Percentiles rank a stretch among this genome's conserved stretches.
Conservation (phyloP, 2,888 invertebrate species). For the Macrosoma leucophasiata region DNA sequence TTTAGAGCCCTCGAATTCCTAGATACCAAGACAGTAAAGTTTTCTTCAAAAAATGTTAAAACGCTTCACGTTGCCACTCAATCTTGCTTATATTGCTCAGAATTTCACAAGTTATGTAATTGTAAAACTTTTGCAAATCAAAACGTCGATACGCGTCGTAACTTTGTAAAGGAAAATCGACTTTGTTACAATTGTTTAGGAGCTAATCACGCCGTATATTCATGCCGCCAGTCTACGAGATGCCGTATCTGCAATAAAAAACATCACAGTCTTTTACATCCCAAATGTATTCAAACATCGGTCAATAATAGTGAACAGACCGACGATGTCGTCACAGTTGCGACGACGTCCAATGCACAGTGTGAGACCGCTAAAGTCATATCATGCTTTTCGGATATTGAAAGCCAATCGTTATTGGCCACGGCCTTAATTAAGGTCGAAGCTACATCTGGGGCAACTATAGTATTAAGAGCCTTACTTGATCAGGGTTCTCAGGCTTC, state of each 20-base stretch:
- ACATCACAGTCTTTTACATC: constrained; percentile 20
- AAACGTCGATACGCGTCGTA: background rate
- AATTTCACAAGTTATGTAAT: background rate
- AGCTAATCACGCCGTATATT: background rate
- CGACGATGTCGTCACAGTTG: background rate
- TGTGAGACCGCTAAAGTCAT: constrained; percentile 2
- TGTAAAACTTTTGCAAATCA: constrained; percentile 1
- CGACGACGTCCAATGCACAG: background rate
- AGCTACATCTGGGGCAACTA: constrained; percentile 11
- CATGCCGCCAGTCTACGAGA: background rate
- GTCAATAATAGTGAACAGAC: too few relatives aligned
- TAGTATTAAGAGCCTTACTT: constrained; percentile 21
- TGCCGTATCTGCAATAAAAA: constrained; percentile 2
- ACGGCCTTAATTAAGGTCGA: constrained; percentile 23
- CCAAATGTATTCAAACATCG: constrained; percentile 3
- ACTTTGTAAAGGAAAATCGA: background rate
- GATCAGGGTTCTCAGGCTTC: constrained; percentile 27
- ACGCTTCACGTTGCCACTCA: background rate
- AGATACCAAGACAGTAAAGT: constrained; percentile 1
- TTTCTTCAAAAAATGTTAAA: background rate
- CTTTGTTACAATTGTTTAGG: background rate
- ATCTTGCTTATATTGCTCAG: background rate
- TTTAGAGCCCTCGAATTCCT: constrained; percentile 6
- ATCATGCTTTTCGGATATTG: constrained; percentile 1
- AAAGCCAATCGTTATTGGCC: constrained; percentile 12